Evolutionary conservation across 2,797 vertebrate genomes (phyloP), one percentile per base, ranked within the genome.

Genomic region (Rachycentron canadum): DNA sequence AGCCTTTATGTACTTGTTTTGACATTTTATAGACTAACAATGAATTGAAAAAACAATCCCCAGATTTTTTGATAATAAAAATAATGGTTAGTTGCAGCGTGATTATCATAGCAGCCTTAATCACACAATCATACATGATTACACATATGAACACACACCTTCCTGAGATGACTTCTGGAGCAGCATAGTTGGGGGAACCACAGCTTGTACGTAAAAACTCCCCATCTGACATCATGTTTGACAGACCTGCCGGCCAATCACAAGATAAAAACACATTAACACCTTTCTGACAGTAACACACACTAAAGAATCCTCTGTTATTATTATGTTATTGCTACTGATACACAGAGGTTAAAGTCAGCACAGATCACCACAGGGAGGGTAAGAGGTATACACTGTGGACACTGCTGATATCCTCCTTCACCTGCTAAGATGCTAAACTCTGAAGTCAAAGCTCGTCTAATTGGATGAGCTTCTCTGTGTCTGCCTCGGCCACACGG

Each of bases 181-280:
- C 98, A 61, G 98, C 98, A 7, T 99, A 99, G 91, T 99, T 99
- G 40, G 98, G 98, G 45, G 98, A 99, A 7, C 98, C 98, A 73
- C 98, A 99, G 89, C 98, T 99, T n/a, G 98, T 99, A 82, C 98
- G 94, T 7, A 99, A 93, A 88, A 99, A 99, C 90, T 99, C 98
- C 0, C 98, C 98, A 66, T 99, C 98, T 79, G 98, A 99, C 98
- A 99, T 99, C 98, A 99, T 99, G 92, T 99, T 99, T 58, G 98
- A 99, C 76, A 99, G 90, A 13, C 98, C 98, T 99, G 83, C 80
- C 38, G 86, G 53, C 52, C 80, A 86, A 88, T 74, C 50, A 86
- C 19, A 74, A 55, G 16, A 43, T 36, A 76, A 34, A 3, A 7
- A 68, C 40, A 68, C 3, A 28, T 72, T 50, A 73, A 59, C 16